Conservation (phyloP, 1,140 invertebrate genomes). For the Brachionus angularis region DNA sequence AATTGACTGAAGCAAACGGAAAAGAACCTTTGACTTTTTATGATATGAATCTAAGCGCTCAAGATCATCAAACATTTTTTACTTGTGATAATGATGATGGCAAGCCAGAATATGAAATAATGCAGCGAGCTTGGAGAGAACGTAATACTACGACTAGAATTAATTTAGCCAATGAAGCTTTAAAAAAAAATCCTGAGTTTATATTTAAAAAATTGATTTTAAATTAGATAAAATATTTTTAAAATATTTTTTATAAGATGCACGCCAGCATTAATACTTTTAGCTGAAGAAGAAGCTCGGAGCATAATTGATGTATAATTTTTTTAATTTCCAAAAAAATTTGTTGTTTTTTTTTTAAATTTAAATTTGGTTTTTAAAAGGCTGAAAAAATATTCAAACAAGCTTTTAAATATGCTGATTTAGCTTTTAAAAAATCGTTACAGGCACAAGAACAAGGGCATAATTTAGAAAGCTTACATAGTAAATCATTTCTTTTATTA, state of each 20-base stretch:
- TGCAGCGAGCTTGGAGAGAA: slow-evolving; percentile 96
- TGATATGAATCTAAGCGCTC: slow-evolving; percentile 96
- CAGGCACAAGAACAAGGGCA: slow-evolving; percentile 72
- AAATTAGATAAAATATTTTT: not conserved
- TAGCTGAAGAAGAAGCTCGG: slow-evolving; percentile 91
- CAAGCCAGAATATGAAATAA: slow-evolving; percentile 88
- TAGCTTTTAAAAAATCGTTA: slow-evolving; percentile 76
- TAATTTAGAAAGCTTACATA: slow-evolving; percentile 72
- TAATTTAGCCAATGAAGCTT: slow-evolving; percentile 81
- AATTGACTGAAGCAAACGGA: slow-evolving; percentile 81
- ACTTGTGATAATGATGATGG: slow-evolving; percentile 84
- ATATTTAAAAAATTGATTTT: slow-evolving; percentile 43
- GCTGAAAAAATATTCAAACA: slow-evolving; percentile 80
- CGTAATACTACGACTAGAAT: slow-evolving; percentile 83
- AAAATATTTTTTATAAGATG: slow-evolving; percentile 57
- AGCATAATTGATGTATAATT: slow-evolving; percentile 73
- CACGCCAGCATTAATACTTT: slow-evolving; percentile 85
- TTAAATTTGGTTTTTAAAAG: slow-evolving; percentile 47
- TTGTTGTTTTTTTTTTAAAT: not conserved
- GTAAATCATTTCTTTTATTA: slow-evolving; percentile 59
- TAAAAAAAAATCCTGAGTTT: slow-evolving; percentile 82
- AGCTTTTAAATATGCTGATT: slow-evolving; percentile 80
- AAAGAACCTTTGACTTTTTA: slow-evolving; percentile 96
- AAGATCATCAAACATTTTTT: slow-evolving; percentile 98
- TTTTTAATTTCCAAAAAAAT: not conserved